Percentiles rank a stretch among this genome's conserved stretches.
These are phyloP conservation scores for Phacellophora camtschatica DNA, from an alignment of 30 jellyfish, hydroid and myxozoan species.

Conservation along the genomic window DNA sequence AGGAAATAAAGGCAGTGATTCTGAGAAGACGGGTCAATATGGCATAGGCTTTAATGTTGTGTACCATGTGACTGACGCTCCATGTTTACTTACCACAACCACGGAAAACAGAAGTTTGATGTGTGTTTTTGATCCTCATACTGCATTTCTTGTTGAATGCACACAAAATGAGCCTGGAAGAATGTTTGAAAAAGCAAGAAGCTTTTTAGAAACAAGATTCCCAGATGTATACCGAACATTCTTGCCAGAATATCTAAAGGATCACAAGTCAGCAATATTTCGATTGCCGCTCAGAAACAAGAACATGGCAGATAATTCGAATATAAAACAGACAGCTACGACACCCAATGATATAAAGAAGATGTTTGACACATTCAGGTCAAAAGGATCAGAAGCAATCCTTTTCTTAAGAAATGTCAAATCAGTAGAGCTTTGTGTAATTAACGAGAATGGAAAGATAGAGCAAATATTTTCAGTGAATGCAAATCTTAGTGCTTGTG, in stretches of 20 bases:
- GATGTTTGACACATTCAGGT: constrained; percentile 15
- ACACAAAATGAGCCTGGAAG: constrained; percentile 62
- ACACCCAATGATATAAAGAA: constrained; percentile 12
- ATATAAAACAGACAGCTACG: constrained; percentile 1
- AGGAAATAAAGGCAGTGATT: constrained; percentile 62
- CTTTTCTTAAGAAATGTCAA: constrained; percentile 36
- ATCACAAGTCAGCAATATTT: constrained; percentile 56
- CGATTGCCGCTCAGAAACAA: constrained; percentile 68
- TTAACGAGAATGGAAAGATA: background rate
- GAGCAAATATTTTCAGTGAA: background rate
- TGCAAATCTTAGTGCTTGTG: too few relatives aligned
- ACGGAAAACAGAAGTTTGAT: constrained; percentile 20
- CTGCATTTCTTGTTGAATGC: constrained; percentile 44
- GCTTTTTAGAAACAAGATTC: background rate
- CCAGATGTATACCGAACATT: constrained; percentile 36
- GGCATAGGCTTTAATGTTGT: constrained; percentile 91
- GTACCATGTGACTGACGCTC: constrained; percentile 75
- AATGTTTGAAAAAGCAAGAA: constrained; percentile 60
- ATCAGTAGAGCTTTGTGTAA: constrained; percentile 1
- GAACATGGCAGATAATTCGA: constrained; percentile 29
- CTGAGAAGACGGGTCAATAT: constrained; percentile 78
- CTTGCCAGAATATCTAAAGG: background rate
- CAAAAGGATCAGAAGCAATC: constrained; percentile 26
- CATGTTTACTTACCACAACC: constrained; percentile 49
- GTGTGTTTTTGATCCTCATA: constrained; percentile 80